Evolutionary conservation across 35 echinoderm and acorn worm species (phyloP), one percentile per base, ranked within the genome.

Genomic region (Lytechinus pictus): DNA sequence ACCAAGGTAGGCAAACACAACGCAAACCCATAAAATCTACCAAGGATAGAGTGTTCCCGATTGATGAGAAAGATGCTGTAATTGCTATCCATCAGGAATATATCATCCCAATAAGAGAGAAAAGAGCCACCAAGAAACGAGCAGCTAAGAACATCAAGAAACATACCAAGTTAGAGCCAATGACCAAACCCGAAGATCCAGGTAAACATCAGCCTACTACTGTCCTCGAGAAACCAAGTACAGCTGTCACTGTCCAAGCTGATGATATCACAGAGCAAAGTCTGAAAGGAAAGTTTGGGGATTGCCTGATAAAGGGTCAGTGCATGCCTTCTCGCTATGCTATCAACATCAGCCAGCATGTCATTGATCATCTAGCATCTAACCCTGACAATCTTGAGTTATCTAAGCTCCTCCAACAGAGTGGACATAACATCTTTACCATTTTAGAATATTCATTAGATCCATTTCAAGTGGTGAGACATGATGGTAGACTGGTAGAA

Each of bases 391-490:
- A 89, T 87, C 61, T 55, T 14, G 86, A 7, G 10, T 28, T 92
- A 54, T 92, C 92, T 14, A 96, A 16, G 27, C 57, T 54, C 24
- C 92, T 96, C 11, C 56, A 51, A 27, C 91, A 96, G 53, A 86
- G 61, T 96, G 92, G 92, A 13, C 92, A 96, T 94, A 92, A 94
- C 28, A 89, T 96, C 61, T 94, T 87, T 24, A 52, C 92, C 10
- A 54, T 96, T 9, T 54, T 96, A 87, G 96, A 96, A 11, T 93
- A 54, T 93, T 53, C 53, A 54, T 24, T 57, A 12, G 92, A 54
- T 55, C 92, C 92, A 5, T 27, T 53, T 8, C 52, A 53, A 54
- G 53, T 27, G 28, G 10, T 93, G 52, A 57, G 92, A 27, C 1
- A 27, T 54, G 92, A 55, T 57, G 21, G 11, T 9, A 93, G 55